Evolutionary conservation across 1,140 invertebrate genomes (phyloP), one percentile per base, ranked within the genome.

Genomic region (Drosophila nigromelanica): DNA sequence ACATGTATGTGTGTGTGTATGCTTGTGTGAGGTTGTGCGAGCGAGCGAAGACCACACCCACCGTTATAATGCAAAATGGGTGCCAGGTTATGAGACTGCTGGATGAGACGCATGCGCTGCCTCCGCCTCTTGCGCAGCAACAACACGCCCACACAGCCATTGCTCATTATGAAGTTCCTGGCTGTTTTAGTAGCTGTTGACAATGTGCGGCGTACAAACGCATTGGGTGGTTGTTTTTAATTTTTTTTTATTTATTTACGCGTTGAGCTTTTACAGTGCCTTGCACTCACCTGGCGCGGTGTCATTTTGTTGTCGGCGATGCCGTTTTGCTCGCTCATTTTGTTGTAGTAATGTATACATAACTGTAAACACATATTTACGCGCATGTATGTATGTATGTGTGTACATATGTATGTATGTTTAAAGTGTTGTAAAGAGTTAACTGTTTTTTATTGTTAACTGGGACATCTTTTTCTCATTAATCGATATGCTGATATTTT

Each of bases 271-370:
- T 87, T 87, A 52, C 71, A 63, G 63, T 72, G 61, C 74, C 78
- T 75, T 72, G 35, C 73, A 63, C 73, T 72, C 76, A 76, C 78
- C 79, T 87, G 83, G 67, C 74, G 18, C 37, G 63, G 70, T 70
- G 85, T 85, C 81, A 87, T 87, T 90, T 90, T 76, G 82, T 90
- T 82, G 86, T 70, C 77, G 78, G 60, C 45, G 47, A 35, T 54
- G 35, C 35, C 40, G 35, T 60, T 62, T 52, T 90, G 66, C 81
- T 90, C 87, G 87, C 79, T 90, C 87, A 87, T 90, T 90, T 90
- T 52, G 87, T 90, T 90, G 55, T 71, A 60, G 55, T 68, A 68
- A 67, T 60, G 56, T 59, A 11, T 11, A 51, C 24, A 11, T 11
- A 27, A 24, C 33, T 48, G 24, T 55, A 30, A 27, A 30, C 11